Conservation (phyloP, 1,140 invertebrate species). For the Listronotus oregonensis region DNA sequence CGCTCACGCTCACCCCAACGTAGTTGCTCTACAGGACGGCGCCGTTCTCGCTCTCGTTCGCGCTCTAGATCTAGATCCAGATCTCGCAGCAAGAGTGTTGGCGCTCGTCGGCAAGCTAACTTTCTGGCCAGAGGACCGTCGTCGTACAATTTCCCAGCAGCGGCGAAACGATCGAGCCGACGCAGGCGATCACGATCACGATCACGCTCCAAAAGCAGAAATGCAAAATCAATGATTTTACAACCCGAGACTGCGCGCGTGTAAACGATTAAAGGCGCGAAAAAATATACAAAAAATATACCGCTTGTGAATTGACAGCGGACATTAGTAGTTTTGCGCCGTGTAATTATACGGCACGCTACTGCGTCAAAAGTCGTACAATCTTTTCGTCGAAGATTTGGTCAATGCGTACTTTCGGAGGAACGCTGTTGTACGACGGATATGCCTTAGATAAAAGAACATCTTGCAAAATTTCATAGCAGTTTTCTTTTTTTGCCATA, state of each 20-base stretch:
- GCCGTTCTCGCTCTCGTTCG: constrained; percentile 1
- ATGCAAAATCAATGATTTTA: not conserved
- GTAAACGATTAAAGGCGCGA: not conserved
- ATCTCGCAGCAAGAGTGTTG: constrained; percentile 1
- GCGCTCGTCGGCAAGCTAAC: not conserved
- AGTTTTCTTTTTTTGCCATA: no score
- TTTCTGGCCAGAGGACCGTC: not conserved
- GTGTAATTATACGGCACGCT: no score
- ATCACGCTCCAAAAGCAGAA: constrained; percentile 1
- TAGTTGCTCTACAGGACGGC: not conserved
- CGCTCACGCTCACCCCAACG: not conserved
- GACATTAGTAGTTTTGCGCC: no score
- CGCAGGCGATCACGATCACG: not conserved
- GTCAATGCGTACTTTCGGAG: no score
- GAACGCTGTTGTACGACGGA: no score
- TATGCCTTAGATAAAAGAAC: no score
- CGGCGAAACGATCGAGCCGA: not conserved
- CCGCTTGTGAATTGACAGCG: no score
- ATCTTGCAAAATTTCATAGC: no score
- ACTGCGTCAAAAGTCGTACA: no score
- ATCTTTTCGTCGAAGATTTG: no score
- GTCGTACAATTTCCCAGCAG: not conserved
- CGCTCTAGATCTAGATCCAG: constrained; percentile 1
- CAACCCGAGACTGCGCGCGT: constrained; percentile 1
- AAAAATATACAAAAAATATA: not conserved